phyloP scores from a whole-genome alignment of 2,888 invertebrate genomes.

The Cheilosia vulpina region DNA sequence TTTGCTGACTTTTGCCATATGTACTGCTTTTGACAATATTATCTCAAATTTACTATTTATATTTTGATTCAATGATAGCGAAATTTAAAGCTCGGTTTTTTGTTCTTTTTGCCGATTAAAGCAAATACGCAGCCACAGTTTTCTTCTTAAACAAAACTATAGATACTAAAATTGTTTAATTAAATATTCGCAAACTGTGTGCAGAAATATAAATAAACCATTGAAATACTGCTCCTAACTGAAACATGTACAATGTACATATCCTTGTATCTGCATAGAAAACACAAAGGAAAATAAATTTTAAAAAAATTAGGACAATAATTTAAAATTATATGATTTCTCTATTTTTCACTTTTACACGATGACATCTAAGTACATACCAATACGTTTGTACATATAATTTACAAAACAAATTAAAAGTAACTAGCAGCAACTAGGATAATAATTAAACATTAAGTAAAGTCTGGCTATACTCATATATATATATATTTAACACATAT shows the following conservation, averaged over 20 bases:
- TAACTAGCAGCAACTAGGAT: constrained; percentile 66
- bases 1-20: too few species aligned
- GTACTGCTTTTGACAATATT: too few species aligned
- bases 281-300: not conserved
- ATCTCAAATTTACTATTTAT: too few species aligned
- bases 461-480: constrained; percentile 44
- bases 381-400: constrained; percentile 6
- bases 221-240: not conserved
- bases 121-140: not conserved
- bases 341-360: constrained; percentile 16
- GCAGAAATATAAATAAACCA: too few species aligned
- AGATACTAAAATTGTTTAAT: too few species aligned
- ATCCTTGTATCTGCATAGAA: not conserved
- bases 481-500: constrained; percentile 44
- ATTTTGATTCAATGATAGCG: too few species aligned
- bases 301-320: constrained; percentile 57
- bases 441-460: constrained; percentile 49
- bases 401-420: constrained; percentile 15
- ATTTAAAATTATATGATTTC: constrained; percentile 37
- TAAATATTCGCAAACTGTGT: too few species aligned
- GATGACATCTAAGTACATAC: not conserved
- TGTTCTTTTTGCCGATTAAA: not conserved
- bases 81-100: too few species aligned
- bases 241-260: not conserved
- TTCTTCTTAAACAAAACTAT: not conserved